Conservation (phyloP, 2,113 vertebrate genomes). For the Romanogobio albipinnatus region DNA sequence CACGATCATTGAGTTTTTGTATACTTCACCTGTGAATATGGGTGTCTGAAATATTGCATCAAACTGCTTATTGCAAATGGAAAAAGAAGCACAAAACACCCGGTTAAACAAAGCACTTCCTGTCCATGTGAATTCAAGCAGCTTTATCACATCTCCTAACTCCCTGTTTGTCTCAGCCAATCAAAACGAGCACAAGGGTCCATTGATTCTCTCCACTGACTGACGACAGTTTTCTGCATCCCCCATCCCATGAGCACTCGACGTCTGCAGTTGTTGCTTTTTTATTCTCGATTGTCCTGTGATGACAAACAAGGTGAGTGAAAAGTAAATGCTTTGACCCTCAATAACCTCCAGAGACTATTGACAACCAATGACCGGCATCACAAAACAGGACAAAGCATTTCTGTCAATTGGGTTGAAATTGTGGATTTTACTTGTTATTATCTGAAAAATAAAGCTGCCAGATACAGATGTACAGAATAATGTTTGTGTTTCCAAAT, state of each 20-base stretch:
- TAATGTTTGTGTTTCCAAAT: slow-evolving; percentile 13
- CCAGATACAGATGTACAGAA: slow-evolving; percentile 48
- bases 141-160: slow-evolving; percentile 10
- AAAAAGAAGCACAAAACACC: slow-evolving; percentile 41
- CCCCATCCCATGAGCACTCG: neutral
- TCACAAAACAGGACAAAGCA: slow-evolving; percentile 2
- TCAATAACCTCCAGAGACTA: slow-evolving; percentile 5
- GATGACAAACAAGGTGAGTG: slow-evolving; percentile 29
- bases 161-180: slow-evolving; percentile 2
- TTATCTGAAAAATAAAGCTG: slow-evolving; percentile 61
- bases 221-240: neutral
- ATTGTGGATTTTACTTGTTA: slow-evolving; percentile 57
- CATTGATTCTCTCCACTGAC: neutral
- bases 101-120: slow-evolving; percentile 28
- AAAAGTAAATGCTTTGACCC: slow-evolving; percentile 13
- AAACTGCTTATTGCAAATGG: slow-evolving; percentile 21
- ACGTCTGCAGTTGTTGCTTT: slow-evolving; percentile 7
- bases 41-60: neutral
- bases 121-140: slow-evolving; percentile 33
- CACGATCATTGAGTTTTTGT: slow-evolving; percentile 2
- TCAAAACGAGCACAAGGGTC: slow-evolving; percentile 32
- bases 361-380: slow-evolving; percentile 25
- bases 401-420: slow-evolving; percentile 25
- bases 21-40: slow-evolving; percentile 12
- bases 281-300: slow-evolving; percentile 24